Percentiles rank a stretch among this genome's conserved stretches.
phyloP scores from a whole-genome alignment of 1,140 invertebrate genomes.

The Atta colombica region DNA sequence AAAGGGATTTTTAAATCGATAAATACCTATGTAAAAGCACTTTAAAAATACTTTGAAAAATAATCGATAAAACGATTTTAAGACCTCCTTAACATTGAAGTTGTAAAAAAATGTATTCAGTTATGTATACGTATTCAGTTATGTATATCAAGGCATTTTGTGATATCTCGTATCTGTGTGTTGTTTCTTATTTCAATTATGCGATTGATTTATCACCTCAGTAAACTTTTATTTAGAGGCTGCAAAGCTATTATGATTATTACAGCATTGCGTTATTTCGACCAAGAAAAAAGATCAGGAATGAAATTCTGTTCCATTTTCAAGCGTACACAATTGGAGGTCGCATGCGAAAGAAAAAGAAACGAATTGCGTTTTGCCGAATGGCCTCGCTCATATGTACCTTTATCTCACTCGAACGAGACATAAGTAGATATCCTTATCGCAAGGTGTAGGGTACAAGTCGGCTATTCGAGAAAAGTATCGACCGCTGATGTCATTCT shows the following conservation, averaged over 20 bases:
- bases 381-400: constrained; percentile 17
- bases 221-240: neutral
- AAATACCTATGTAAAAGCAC: no score
- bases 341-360: neutral
- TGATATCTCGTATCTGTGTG: neutral
- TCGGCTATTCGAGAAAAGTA: neutral
- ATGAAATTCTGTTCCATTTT: constrained; percentile 5
- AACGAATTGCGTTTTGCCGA: constrained; percentile 1
- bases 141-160: neutral
- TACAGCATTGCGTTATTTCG: neutral
- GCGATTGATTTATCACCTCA: neutral
- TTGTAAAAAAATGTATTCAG: neutral
- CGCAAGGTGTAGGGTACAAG: constrained; percentile 62
- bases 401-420: constrained; percentile 64
- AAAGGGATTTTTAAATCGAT: no score
- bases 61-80: no score
- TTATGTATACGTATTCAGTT: neutral
- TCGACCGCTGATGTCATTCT: constrained; percentile 51
- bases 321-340: neutral
- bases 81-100: neutral
- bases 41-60: no score
- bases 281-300: neutral
- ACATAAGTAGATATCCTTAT: constrained; percentile 70
- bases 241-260: neutral
- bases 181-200: constrained; percentile 10